A percentile compares a stretch with the other conserved stretches of the same genome.
Conservation (phyloP, 2,797 vertebrate genomes). For the Lacerta agilis region DNA sequence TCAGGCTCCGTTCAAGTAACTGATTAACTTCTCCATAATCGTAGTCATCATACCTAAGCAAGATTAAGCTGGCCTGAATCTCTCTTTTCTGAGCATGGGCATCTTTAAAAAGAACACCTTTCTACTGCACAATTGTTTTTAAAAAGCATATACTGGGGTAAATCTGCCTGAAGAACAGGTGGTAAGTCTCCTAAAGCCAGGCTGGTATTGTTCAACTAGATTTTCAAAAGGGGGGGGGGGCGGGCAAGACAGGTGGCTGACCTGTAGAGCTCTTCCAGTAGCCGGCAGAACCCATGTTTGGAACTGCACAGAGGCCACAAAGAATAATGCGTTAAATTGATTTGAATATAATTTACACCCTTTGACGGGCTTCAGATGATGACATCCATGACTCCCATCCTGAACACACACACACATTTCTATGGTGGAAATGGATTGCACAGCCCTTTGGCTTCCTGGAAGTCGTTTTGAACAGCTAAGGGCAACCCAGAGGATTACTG, state of each 20-base stretch:
- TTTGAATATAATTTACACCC: not conserved
- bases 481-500: not conserved
- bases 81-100: not conserved
- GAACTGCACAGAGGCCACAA: not conserved
- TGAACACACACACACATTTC: not conserved
- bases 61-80: constrained; percentile 43
- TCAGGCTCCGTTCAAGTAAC: constrained; percentile 87
- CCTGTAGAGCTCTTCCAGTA: not conserved
- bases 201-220: not conserved
- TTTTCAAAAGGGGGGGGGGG: not conserved
- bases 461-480: not conserved
- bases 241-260: not conserved
- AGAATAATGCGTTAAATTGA: not conserved
- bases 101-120: constrained; percentile 20
- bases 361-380: not conserved
- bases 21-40: constrained; percentile 89
- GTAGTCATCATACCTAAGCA: constrained; percentile 86
- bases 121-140: constrained; percentile 11
- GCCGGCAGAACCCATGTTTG: not conserved
- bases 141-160: not conserved
- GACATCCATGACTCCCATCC: not conserved
- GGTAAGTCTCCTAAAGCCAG: not conserved
- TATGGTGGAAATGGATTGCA: not conserved
- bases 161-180: not conserved
- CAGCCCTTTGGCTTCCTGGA: not conserved